These are phyloP conservation scores for Digitonthophagus gazella DNA, from an alignment of 2,888 invertebrate genomes.

Conservation along the genomic window DNA sequence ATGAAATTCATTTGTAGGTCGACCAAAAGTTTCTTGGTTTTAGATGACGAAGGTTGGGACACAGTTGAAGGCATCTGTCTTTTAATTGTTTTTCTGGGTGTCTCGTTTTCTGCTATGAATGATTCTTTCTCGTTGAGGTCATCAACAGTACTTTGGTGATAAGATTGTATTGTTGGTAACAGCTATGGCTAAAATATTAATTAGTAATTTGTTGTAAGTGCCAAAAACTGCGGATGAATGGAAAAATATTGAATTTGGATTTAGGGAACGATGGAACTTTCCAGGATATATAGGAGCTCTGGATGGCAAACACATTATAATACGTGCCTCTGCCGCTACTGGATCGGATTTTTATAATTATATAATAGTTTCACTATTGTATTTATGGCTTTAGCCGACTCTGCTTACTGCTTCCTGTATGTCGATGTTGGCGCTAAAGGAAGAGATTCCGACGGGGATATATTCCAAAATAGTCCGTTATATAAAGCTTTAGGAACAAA, in stretches of 20 bases:
- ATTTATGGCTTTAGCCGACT: slow-evolving; percentile 13
- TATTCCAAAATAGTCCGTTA: neutral
- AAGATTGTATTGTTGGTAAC: neutral
- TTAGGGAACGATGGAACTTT: neutral
- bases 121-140: neutral
- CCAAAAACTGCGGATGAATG: too few species aligned
- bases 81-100: neutral
- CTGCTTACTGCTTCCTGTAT: slow-evolving; percentile 14
- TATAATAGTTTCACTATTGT: slow-evolving; percentile 17
- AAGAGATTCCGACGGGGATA: slow-evolving; percentile 5
- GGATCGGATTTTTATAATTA: slow-evolving; percentile 20
- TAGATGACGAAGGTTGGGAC: neutral
- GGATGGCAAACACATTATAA: neutral
- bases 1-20: too few species aligned
- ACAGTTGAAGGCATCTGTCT: neutral
- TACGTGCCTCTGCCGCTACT: slow-evolving; percentile 13
- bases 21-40: neutral
- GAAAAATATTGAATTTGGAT: neutral
- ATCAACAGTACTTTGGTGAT: neutral
- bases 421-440: slow-evolving; percentile 19
- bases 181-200: neutral
- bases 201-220: too few species aligned
- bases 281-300: neutral
- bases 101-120: too few species aligned
- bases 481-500: neutral